Evolutionary conservation across 1,140 invertebrate species (phyloP).

Genomic region (Drosophila kurseongensis): DNA sequence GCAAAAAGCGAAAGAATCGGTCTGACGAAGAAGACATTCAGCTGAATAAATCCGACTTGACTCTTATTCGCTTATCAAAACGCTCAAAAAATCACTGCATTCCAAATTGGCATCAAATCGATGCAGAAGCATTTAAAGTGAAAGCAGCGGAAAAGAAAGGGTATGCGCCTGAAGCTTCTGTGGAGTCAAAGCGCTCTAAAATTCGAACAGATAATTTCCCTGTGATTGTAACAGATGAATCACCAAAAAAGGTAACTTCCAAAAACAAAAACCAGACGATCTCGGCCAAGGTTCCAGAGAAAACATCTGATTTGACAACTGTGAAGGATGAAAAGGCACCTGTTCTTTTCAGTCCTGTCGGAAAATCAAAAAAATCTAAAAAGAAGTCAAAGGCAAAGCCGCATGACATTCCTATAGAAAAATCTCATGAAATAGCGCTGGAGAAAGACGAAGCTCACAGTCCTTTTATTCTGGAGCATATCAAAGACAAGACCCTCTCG

Average conservation of each 20-base stretch:
- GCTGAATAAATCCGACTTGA: conserved; percentile 18
- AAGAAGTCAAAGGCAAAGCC: neutral
- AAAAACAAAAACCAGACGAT: neutral
- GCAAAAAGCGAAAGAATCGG: conserved; percentile 50
- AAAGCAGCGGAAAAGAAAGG: neutral
- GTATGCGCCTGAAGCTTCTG: no score
- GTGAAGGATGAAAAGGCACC: neutral
- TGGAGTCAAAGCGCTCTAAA: neutral
- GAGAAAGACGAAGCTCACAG: neutral
- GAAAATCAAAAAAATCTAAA: neutral
- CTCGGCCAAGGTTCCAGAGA: neutral
- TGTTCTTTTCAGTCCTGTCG: neutral
- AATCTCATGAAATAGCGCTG: neutral
- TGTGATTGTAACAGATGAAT: no score
- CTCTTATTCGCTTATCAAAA: conserved; percentile 36
- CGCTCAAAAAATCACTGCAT: conserved; percentile 35
- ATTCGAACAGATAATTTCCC: no score
- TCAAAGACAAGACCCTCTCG: conserved; percentile 1
- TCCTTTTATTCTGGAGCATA: neutral
- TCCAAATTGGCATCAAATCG: neutral
- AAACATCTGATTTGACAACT: neutral
- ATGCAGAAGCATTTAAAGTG: no score
- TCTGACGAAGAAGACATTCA: conserved; percentile 28
- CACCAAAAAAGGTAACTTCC: no score
- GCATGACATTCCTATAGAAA: neutral